Conservation (phyloP, 2,888 invertebrate species). For the Agriopis aurantiaria region DNA sequence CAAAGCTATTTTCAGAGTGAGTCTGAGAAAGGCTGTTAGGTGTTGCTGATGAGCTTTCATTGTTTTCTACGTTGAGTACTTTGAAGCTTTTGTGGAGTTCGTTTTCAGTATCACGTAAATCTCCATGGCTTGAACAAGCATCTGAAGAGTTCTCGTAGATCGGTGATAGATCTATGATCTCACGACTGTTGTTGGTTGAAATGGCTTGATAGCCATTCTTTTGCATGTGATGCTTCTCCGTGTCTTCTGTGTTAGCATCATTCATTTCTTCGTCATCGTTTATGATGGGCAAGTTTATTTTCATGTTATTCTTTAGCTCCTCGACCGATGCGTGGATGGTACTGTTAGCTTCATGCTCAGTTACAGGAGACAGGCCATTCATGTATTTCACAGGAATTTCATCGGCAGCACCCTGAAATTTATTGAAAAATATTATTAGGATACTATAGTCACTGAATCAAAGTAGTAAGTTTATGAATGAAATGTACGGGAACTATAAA, state of each 20-base stretch:
- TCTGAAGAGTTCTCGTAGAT: constrained; percentile 84
- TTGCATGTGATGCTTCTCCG: constrained; percentile 58
- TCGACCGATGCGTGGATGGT: constrained; percentile 80
- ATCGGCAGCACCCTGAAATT: constrained; percentile 72
- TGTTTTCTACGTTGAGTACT: constrained; percentile 69
- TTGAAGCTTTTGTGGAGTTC: constrained; percentile 73
- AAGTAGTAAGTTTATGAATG: neutral
- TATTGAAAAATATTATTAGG: neutral
- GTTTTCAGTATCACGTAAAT: constrained; percentile 72
- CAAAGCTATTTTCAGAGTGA: constrained; percentile 82
- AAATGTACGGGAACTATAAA: neutral
- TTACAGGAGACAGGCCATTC: constrained; percentile 79
- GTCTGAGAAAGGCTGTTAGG: constrained; percentile 81
- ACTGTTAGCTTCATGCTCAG: constrained; percentile 75
- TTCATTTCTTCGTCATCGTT: constrained; percentile 82
- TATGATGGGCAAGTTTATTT: constrained; percentile 80
- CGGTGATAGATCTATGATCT: constrained; percentile 81
- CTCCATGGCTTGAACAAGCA: constrained; percentile 82
- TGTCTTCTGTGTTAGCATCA: constrained; percentile 56
- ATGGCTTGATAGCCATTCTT: constrained; percentile 79
- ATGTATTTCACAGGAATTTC: constrained; percentile 77
- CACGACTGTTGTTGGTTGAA: constrained; percentile 71
- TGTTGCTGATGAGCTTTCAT: constrained; percentile 76
- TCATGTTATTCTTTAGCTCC: constrained; percentile 79
- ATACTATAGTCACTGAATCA: neutral